phyloP scores from a whole-genome alignment of 53 echinoderm and acorn worm genomes.

The Echinarachnius parma region DNA sequence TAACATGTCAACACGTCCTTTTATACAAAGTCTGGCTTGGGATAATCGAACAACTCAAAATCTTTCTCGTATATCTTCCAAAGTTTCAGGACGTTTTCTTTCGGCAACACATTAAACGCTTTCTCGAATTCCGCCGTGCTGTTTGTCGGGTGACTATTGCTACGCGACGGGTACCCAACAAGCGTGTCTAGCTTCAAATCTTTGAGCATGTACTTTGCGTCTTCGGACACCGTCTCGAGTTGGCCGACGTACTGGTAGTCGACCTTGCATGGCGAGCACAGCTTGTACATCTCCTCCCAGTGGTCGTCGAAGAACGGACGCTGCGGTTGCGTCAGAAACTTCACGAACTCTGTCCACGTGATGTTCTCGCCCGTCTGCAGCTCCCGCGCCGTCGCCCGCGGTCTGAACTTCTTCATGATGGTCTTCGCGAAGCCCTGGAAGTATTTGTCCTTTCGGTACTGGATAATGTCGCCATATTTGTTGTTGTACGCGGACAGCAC shows the following conservation, averaged over 20 bases:
- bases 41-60: conserved; percentile 81
- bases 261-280: conserved; percentile 16
- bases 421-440: conserved; percentile 76
- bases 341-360: conserved; percentile 83
- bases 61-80: conserved; percentile 79
- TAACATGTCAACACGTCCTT: too few relatives aligned
- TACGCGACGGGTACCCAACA: conserved; percentile 56
- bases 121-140: conserved; percentile 65
- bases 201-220: conserved; percentile 74
- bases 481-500: conserved; percentile 83
- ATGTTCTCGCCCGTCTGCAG: conserved; percentile 81
- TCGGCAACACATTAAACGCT: conserved; percentile 53
- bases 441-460: conserved; percentile 71
- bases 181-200: conserved; percentile 28
- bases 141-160: conserved; percentile 91
- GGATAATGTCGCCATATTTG: conserved; percentile 64
- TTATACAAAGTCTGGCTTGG: conserved; percentile 55
- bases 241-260: conserved; percentile 60
- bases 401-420: conserved; percentile 73
- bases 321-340: conserved; percentile 69
- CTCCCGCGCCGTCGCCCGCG: conserved; percentile 63
- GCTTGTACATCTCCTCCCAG: conserved; percentile 72
- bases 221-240: conserved; percentile 69
- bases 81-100: conserved; percentile 46
- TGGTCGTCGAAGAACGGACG: conserved; percentile 71